A percentile compares a stretch with the other conserved stretches of the same genome.
phyloP scores from a whole-genome alignment of 2,797 vertebrate genomes.

The Hyperoplus lanceolatus region DNA sequence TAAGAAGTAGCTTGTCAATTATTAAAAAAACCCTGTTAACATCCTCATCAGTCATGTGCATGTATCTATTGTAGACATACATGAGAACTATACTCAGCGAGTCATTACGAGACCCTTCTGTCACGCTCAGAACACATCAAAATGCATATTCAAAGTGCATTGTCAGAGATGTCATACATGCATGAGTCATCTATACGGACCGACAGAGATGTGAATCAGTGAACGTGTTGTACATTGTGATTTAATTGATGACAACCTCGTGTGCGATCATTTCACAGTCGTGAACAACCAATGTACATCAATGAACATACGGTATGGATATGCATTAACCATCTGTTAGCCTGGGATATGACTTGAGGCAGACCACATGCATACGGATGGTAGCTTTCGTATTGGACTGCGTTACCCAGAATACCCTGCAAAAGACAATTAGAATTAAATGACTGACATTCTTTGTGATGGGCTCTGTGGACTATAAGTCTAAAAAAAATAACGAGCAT shows the following conservation, averaged over 20 bases:
- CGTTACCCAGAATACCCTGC: not conserved
- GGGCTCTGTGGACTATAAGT: not conserved
- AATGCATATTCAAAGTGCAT: constrained; percentile 37
- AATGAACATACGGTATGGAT: constrained; percentile 1
- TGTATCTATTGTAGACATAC: constrained; percentile 39
- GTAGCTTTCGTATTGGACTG: constrained; percentile 19
- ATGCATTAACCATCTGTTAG: constrained; percentile 36
- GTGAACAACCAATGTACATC: constrained; percentile 21
- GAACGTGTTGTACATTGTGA: constrained; percentile 14
- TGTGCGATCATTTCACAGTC: constrained; percentile 28
- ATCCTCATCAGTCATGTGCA: constrained; percentile 48
- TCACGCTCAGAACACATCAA: constrained; percentile 35
- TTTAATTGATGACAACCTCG: constrained; percentile 15
- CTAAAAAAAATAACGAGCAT: not conserved
- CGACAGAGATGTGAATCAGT: constrained; percentile 14
- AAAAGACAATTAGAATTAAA: not conserved
- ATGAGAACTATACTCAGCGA: constrained; percentile 18
- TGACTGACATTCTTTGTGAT: not conserved
- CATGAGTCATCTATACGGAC: constrained; percentile 34
- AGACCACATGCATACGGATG: constrained; percentile 34
- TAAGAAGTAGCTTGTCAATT: not conserved
- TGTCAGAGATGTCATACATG: constrained; percentile 42
- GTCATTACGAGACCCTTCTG: constrained; percentile 32
- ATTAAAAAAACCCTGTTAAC: constrained; percentile 10
- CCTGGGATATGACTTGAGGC: not conserved